A percentile compares a stretch with the other conserved stretches of the same genome.
Conservation (phyloP, 2,888 invertebrate genomes). For the Andrena dorsata region DNA sequence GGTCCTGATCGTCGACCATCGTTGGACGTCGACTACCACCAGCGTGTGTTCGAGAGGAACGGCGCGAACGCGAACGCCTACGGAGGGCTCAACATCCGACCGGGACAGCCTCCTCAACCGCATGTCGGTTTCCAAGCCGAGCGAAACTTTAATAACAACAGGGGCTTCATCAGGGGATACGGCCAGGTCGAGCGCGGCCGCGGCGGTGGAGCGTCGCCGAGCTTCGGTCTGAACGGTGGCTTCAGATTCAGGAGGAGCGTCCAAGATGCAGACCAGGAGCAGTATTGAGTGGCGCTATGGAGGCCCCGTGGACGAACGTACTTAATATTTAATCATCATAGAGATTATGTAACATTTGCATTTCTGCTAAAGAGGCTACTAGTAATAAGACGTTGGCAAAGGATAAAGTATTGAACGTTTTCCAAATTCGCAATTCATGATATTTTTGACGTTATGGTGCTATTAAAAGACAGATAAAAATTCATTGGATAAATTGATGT, state of each 20-base stretch:
- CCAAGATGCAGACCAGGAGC: neutral
- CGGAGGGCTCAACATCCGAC: constrained; percentile 63
- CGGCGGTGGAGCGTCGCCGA: constrained; percentile 32
- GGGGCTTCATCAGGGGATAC: constrained; percentile 61
- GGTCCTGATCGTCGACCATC: constrained; percentile 68
- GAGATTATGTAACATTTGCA: neutral
- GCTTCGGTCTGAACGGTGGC: constrained; percentile 16
- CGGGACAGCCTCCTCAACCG: constrained; percentile 56
- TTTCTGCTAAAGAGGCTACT: too few species aligned
- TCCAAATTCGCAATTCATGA: neutral
- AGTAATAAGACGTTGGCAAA: too few species aligned
- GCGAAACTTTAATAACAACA: constrained; percentile 56
- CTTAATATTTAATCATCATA: neutral
- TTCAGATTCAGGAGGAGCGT: constrained; percentile 46
- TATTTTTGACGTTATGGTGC: neutral
- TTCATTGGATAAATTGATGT: neutral
- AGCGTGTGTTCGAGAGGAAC: constrained; percentile 60
- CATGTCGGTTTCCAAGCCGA: constrained; percentile 65
- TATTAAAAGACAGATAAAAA: too few species aligned
- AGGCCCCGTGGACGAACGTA: neutral
- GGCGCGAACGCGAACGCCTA: constrained; percentile 52
- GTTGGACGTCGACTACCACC: constrained; percentile 63
- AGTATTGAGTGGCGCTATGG: too few species aligned
- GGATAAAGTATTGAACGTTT: too few species aligned
- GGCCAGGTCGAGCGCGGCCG: constrained; percentile 54